Base-by-base conservation (phyloP, 2,888 invertebrate genomes). In the Tenodera sinensis region DNA sequence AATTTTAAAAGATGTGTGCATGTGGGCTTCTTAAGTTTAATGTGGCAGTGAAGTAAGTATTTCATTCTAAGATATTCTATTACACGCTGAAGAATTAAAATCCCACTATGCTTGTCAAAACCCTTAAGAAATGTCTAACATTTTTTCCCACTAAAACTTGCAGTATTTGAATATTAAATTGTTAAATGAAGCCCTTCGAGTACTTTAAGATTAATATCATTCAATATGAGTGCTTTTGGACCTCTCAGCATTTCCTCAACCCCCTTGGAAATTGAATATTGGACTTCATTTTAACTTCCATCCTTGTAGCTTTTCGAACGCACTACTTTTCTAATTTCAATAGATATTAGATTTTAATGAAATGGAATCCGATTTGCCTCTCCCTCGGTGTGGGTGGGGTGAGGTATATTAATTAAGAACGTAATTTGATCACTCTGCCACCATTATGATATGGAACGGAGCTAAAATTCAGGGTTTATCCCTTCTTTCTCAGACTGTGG, bases 311-410 rank as follows among this genome's bases (percentile, higher is more conserved):
- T 20, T 20, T 71, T 15, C 20, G 20, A 71, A 25, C 54, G 54
- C 25, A 71, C 54, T 71, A 71, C 20, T 71, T 71, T 71, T 71
- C 54, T 84, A 28, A 84, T 84, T 84, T 30, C 84, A 84, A 84
- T 84, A 84, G 30, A 84, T 84, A 84, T 84, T 84, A 84, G 84
- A 84, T 30, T 84, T 30, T 84, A 30, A 84, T 84, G 84, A 30
- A 84, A 30, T 30, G 84, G 28, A 71, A 71, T 71, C 54, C 54
- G 20, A 71, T 71, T 71, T 71, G 20, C 20, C 54, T 71, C 54
- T 71, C 54, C 54, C 20, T 20, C 54, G 20, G 20, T 20, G 14
- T 25, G 20, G 30, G 30, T 15, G 20, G 84, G 34, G 84, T 34
- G 30, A 84, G 30, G 34, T 84, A 25, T 84, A 84, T 84, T 84